phyloP scores from a whole-genome alignment of 2,888 invertebrate genomes.

The Prosopocoilus inquinatus region DNA sequence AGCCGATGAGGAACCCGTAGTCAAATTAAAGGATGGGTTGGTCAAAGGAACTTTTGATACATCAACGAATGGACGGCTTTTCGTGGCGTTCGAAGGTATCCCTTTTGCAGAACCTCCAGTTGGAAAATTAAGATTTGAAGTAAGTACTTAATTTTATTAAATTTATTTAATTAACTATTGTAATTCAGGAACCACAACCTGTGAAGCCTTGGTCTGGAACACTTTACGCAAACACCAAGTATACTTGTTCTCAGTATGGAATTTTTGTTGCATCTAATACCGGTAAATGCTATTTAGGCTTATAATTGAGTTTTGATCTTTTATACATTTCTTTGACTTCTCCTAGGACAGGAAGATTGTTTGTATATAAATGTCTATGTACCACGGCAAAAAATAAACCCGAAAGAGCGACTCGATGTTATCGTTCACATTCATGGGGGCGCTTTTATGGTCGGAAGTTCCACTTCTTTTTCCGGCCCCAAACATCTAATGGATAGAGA shows the following conservation, averaged over 20 bases:
- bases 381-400: slow-evolving; percentile 40
- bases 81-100: slow-evolving; percentile 15
- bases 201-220: slow-evolving; percentile 59
- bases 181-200: slow-evolving; percentile 52
- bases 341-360: slow-evolving; percentile 63
- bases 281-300: background rate
- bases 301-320: too few relatives aligned
- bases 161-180: background rate
- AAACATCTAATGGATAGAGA: slow-evolving; percentile 60
- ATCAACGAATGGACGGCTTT: slow-evolving; percentile 10
- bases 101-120: slow-evolving; percentile 16
- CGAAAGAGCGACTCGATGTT: slow-evolving; percentile 51
- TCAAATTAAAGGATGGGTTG: slow-evolving; percentile 11
- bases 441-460: slow-evolving; percentile 62
- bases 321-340: background rate
- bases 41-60: slow-evolving; percentile 5
- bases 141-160: background rate
- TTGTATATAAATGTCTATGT: slow-evolving; percentile 60
- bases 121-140: slow-evolving; percentile 10
- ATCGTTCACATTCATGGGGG: slow-evolving; percentile 63
- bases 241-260: slow-evolving; percentile 12
- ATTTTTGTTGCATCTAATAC: background rate
- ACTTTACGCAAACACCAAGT: slow-evolving; percentile 59
- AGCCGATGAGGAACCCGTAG: background rate
- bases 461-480: slow-evolving; percentile 54